These are phyloP conservation scores for Saccopteryx leptura DNA, from an alignment of 2,113 vertebrate species.

Conservation along the genomic window DNA sequence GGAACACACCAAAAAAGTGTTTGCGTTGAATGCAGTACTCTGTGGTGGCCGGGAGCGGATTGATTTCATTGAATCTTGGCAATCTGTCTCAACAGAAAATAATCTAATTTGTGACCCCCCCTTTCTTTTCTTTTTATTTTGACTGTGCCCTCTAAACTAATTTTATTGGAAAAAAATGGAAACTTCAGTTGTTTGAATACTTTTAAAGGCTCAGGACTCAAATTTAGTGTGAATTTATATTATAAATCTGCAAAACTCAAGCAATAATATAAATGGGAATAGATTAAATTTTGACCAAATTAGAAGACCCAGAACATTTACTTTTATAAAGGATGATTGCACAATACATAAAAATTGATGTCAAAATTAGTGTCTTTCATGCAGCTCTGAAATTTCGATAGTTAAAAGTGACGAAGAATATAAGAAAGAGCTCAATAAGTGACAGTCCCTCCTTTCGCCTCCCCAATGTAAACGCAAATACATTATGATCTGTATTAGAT, in stretches of 20 bases:
- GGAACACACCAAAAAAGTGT: not conserved
- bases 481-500: not conserved
- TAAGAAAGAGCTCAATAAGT: not conserved
- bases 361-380: not conserved
- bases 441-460: too few relatives aligned
- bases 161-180: slow-evolving; percentile 55
- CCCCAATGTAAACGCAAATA: not conserved
- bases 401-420: not conserved
- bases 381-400: not conserved
- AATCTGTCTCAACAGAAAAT: slow-evolving; percentile 39
- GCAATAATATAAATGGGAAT: slow-evolving; percentile 49
- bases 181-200: slow-evolving; percentile 1
- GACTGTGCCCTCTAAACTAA: not conserved
- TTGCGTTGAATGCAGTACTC: slow-evolving; percentile 59
- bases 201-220: not conserved
- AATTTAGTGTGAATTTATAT: not conserved
- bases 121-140: not conserved
- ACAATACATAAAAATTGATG: not conserved
- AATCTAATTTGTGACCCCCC: not conserved
- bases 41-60: slow-evolving; percentile 65
- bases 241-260: not conserved
- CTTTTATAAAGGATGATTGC: not conserved
- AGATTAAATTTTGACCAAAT: slow-evolving; percentile 53
- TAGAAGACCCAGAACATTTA: not conserved
- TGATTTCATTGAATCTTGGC: slow-evolving; percentile 66